phyloP scores from a whole-genome alignment of 2,797 vertebrate genomes.

The Danio albolineatus region DNA sequence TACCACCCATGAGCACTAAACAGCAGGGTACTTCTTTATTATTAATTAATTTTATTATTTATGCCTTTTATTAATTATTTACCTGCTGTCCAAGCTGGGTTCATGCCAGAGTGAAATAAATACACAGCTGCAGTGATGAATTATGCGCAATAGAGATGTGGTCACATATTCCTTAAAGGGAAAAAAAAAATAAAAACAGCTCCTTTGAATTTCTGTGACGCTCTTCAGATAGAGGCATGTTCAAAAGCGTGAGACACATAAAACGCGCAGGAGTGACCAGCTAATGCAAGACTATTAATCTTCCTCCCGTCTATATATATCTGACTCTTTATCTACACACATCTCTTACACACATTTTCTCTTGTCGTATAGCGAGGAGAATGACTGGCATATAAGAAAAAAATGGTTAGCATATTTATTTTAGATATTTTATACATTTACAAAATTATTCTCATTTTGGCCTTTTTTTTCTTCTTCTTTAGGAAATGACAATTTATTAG shows the following conservation, averaged over 20 bases:
- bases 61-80: slow-evolving; percentile 39
- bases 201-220: slow-evolving; percentile 14
- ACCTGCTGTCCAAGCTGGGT: slow-evolving; percentile 13
- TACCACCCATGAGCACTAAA: slow-evolving; percentile 9
- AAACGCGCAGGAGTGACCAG: slow-evolving; percentile 28
- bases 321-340: neutral
- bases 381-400: neutral
- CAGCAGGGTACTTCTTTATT: slow-evolving; percentile 9
- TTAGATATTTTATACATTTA: too few relatives aligned
- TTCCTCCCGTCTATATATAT: neutral
- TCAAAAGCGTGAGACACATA: slow-evolving; percentile 40
- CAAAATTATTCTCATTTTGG: too few relatives aligned
- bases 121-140: slow-evolving; percentile 75
- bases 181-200: slow-evolving; percentile 66
- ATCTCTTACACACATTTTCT: neutral
- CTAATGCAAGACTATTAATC: slow-evolving; percentile 45
- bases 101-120: slow-evolving; percentile 40
- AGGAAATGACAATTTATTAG: too few relatives aligned
- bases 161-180: slow-evolving; percentile 75
- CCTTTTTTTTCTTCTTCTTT: too few relatives aligned
- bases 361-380: neutral
- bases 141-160: slow-evolving; percentile 76
- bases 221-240: slow-evolving; percentile 19
- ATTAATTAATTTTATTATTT: slow-evolving; percentile 10
- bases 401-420: neutral